Base-by-base conservation (phyloP, 1,140 invertebrate genomes). In the Galendromus occidentalis region DNA sequence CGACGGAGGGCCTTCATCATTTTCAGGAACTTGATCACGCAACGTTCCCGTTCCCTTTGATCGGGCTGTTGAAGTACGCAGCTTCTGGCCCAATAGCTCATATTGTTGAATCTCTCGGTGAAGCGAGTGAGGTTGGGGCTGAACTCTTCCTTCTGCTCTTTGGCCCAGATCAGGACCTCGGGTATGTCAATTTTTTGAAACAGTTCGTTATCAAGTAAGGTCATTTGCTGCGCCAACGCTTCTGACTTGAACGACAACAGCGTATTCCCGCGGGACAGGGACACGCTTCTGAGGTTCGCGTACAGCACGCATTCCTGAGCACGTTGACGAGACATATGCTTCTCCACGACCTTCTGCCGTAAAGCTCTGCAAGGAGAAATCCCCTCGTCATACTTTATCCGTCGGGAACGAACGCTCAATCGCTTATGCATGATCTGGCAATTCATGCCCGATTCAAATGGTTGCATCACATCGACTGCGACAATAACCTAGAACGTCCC, bases 21-120 rank as follows among this genome's bases (percentile, higher is more conserved):
- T 77, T 98, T 98, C 42, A 98, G 88, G 73, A 97, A 95, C 74
- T 98, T 98, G 66, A 87, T 84, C 42, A 96, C 87, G 74, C 91
- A 92, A 74, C 87, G 66, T 66, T 65, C 39, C 68, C 51, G 12
- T 59, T 59, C 51, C 22, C 51, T 25, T 25, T 59, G 51, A 59
- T 59, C 51, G 51, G 51, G 25, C 51, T 59, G 51, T 22, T 59
- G 51, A 59, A 59, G 51, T 29, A 59, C 51, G 20, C 51, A 59
- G 22, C 51, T 59, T 17, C 51, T 25, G 14, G 51, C 51, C 95
- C 94, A 98, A 72, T 91, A 98, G 28, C 92, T 97, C 87, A 99
- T 95, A 77, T 98, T 97, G 75, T 99, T 99, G 75, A 99, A 98
- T 79, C 98, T 94, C 75, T 98, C 91, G 0, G 95, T 98, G 74